Base-by-base conservation (phyloP, 2,797 vertebrate species). In the Semaprochilodus insignis region DNA sequence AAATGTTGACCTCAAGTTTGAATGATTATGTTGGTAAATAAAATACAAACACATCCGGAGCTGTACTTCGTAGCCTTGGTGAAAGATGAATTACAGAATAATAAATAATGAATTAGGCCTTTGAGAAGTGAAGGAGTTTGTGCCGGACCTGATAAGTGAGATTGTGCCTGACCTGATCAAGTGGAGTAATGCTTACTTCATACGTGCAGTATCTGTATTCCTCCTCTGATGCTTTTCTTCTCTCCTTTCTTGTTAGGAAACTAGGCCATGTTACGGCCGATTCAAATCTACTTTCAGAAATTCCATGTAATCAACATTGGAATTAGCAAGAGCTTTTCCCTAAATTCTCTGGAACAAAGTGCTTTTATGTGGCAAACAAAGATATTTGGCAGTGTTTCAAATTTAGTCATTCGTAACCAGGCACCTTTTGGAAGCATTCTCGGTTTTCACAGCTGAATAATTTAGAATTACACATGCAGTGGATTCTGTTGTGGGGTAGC, bases 331-430 rank as follows among this genome's bases (percentile, higher is more conserved):
- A 70, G 66, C 4, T 76, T 48, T 76, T 60, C 27, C 25, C 57
- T 48, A 27, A 55, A 71, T 71, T 72, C 55, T 51, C 63, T 67
- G 31, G 16, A 21, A 21, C 44, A 2, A 16, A 52, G 40, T 59
- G 15, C 34, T 77, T 19, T 65, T 27, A 65, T 71, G 67, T 27
- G 57, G 31, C 44, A 25, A 16, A 40, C 4, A 34, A 23, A 31
- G 34, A 48, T 31, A 25, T 69, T 36, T 76, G 74, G 74, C 74
- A 48, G 57, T 16, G 34, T 76, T 76, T 76, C 55, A 76, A 25
- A 76, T 62, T 60, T 76, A 16, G 74, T 76, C 74, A 62, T 62
- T 75, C 57, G 57, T 76, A 62, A 62, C 57, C 57, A 25, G n/a
- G 57, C 36, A 23, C 31, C 44, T 59, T 40, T 62, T 36, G 3